Evolutionary conservation across 2,113 vertebrate species (phyloP).

Genomic region (Plestiodon gilberti): DNA sequence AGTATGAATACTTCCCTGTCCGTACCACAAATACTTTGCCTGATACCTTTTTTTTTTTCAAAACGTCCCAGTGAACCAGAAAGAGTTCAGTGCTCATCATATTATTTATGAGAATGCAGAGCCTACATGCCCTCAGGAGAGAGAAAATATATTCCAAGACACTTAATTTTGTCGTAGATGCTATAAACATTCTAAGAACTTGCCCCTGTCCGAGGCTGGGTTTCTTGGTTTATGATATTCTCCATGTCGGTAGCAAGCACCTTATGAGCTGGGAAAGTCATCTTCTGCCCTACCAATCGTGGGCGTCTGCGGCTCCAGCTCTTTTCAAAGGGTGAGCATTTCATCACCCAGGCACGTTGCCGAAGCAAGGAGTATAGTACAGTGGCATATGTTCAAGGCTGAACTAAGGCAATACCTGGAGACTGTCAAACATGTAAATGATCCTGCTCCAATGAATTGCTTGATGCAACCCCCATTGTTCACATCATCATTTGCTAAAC

Average conservation of each 20-base stretch:
- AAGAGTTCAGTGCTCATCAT: not conserved
- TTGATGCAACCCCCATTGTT: constrained; percentile 43
- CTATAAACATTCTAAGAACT: constrained; percentile 34
- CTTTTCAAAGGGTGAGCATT: constrained; percentile 70
- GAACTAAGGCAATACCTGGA: constrained; percentile 66
- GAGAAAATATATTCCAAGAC: not conserved
- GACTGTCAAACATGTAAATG: constrained; percentile 71
- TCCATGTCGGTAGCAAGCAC: constrained; percentile 66
- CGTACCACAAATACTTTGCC: not conserved
- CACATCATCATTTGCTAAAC: constrained; percentile 66
- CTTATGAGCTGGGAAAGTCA: constrained; percentile 69
- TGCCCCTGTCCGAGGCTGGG: constrained; percentile 16
- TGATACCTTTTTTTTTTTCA: no score
- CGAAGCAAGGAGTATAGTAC: constrained; percentile 53
- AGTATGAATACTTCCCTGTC: not conserved
- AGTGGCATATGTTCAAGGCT: constrained; percentile 51
- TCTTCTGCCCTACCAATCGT: constrained; percentile 66
- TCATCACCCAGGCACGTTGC: constrained; percentile 67
- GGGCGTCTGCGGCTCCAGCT: constrained; percentile 70
- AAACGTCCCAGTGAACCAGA: not conserved
- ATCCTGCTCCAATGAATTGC: constrained; percentile 68
- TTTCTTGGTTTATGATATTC: constrained; percentile 57
- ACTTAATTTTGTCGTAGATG: constrained; percentile 42
- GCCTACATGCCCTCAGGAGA: not conserved
- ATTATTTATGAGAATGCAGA: not conserved